Conservation (phyloP, 2,113 vertebrate species). For the Tricholaema leucomelas region DNA sequence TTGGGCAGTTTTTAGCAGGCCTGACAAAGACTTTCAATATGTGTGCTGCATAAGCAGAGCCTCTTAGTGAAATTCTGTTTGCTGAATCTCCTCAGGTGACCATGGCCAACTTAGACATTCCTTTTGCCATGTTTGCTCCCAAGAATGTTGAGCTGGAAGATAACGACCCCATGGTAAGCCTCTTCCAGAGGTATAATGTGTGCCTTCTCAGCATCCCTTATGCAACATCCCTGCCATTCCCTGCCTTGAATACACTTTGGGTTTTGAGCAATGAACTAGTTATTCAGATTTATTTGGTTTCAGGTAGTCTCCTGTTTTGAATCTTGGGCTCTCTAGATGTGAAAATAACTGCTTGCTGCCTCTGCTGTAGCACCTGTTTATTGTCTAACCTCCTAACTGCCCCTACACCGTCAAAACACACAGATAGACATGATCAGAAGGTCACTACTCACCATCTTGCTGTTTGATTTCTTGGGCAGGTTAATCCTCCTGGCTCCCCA, state of each 20-base stretch:
- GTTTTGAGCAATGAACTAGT: background rate
- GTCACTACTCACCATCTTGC: background rate
- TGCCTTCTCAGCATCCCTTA: slow-evolving; percentile 25
- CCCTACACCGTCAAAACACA: background rate
- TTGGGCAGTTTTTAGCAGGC: background rate
- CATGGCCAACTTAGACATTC: slow-evolving; percentile 90
- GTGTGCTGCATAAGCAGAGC: background rate
- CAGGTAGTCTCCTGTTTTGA: background rate
- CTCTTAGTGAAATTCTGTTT: slow-evolving; percentile 42
- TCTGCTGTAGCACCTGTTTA: background rate
- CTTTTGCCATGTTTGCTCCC: slow-evolving; percentile 94
- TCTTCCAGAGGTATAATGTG: background rate
- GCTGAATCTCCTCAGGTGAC: slow-evolving; percentile 81
- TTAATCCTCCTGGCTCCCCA: slow-evolving; percentile 91
- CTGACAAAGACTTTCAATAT: background rate
- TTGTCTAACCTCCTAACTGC: background rate
- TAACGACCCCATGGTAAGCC: slow-evolving; percentile 91
- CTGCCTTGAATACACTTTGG: background rate
- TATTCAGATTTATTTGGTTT: background rate
- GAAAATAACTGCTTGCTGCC: background rate
- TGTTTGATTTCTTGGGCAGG: slow-evolving; percentile 70
- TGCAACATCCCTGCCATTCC: background rate
- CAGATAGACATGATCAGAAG: background rate
- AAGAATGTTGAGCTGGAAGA: slow-evolving; percentile 89
- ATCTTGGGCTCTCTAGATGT: background rate